Conservation (phyloP, 1,140 invertebrate species). For the Glossosoma conforme region DNA sequence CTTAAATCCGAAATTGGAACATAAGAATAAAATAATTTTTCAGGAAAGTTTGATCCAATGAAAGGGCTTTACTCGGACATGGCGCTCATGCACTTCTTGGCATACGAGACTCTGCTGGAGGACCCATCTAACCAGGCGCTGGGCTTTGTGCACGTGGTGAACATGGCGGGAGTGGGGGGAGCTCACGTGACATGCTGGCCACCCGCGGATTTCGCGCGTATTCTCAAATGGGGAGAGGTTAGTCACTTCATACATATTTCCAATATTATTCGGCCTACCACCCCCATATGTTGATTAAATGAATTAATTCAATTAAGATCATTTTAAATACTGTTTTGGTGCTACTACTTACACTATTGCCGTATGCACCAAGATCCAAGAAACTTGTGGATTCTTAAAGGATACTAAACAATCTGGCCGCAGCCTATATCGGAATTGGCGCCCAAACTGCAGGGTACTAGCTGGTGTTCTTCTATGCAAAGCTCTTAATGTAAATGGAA, state of each 20-base stretch:
- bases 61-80: constrained; percentile 61
- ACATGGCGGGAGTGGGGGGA: constrained; percentile 53
- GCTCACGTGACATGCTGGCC: constrained; percentile 63
- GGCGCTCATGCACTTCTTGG: constrained; percentile 59
- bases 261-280: too few relatives aligned
- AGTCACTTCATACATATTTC: too few relatives aligned
- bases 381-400: neutral
- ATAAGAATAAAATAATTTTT: constrained; percentile 19
- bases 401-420: too few relatives aligned
- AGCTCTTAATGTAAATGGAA: too few relatives aligned
- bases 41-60: constrained; percentile 60
- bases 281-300: too few relatives aligned
- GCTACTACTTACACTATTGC: neutral
- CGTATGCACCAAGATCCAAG: neutral
- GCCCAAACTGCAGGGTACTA: too few relatives aligned
- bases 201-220: constrained; percentile 58
- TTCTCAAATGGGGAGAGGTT: constrained; percentile 67
- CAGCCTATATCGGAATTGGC: too few relatives aligned
- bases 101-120: constrained; percentile 68
- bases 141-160: constrained; percentile 64
- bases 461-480: too few relatives aligned
- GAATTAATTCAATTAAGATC: neutral
- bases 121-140: constrained; percentile 68
- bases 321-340: neutral
- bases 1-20: neutral